A percentile compares a stretch with the other conserved stretches of the same genome.
These are phyloP conservation scores for Saxidomus purpurata DNA, from an alignment of 1,140 invertebrate genomes.

Conservation along the genomic window DNA sequence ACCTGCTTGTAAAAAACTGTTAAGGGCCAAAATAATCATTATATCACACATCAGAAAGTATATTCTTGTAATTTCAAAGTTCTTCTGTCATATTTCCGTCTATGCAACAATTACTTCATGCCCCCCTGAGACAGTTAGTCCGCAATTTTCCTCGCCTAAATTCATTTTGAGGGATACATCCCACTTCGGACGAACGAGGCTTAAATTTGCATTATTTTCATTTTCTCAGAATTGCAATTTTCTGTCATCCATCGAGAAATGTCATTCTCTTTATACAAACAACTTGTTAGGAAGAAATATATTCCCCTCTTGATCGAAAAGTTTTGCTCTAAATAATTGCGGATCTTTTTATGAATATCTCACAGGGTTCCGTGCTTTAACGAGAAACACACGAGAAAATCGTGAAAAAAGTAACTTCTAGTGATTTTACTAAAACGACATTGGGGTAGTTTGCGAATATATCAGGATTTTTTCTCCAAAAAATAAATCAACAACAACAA, in stretches of 20 bases:
- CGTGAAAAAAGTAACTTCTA: too few relatives aligned
- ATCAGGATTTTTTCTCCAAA: too few relatives aligned
- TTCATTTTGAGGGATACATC: conserved; percentile 55
- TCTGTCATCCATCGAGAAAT: conserved; percentile 50
- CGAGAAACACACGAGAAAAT: too few relatives aligned
- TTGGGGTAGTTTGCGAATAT: too few relatives aligned
- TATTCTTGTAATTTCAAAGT: background rate
- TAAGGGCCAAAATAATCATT: too few relatives aligned
- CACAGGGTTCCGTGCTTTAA: conserved; percentile 6
- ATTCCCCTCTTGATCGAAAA: conserved; percentile 48
- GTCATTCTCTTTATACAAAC: conserved; percentile 64
- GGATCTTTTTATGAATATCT: conserved; percentile 23
- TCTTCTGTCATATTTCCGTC: conserved; percentile 23
- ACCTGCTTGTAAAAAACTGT: too few relatives aligned
- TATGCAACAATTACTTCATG: background rate
- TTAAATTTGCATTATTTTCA: conserved; percentile 68
- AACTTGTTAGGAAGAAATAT: conserved; percentile 61
- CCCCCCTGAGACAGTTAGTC: conserved; percentile 1
- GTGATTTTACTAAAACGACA: too few relatives aligned
- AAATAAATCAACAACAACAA: too few relatives aligned
- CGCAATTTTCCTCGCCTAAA: conserved; percentile 53
- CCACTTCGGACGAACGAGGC: conserved; percentile 32
- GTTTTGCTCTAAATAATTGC: conserved; percentile 51
- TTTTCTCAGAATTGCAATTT: conserved; percentile 64
- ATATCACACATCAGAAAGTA: too few relatives aligned